Percentiles rank a stretch among this genome's conserved stretches.
Conservation (phyloP, 2,888 invertebrate species). For the Ormyrus rosae region DNA sequence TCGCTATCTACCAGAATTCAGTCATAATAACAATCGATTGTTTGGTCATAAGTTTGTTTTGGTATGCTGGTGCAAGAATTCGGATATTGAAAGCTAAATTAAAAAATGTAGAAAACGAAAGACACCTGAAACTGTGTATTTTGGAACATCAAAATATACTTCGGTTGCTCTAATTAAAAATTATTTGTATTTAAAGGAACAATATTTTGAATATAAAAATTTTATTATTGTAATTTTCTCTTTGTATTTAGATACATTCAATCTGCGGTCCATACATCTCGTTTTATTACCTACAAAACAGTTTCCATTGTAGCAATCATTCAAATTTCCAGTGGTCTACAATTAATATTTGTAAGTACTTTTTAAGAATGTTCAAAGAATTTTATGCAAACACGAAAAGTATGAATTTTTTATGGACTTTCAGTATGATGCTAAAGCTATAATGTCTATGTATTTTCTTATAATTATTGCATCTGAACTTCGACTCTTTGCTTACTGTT, state of each 20-base stretch:
- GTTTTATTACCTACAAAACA: conserved; percentile 39
- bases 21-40: too few relatives aligned
- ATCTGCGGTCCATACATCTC: conserved; percentile 19
- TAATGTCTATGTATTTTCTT: conserved; percentile 45
- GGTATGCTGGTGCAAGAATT: too few relatives aligned
- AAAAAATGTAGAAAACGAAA: too few relatives aligned
- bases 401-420: neutral
- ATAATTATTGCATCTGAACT: conserved; percentile 25
- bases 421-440: conserved; percentile 39
- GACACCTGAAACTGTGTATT: too few relatives aligned
- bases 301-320: conserved; percentile 43
- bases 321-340: conserved; percentile 60
- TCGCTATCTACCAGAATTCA: too few relatives aligned
- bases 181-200: too few relatives aligned
- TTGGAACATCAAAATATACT: too few relatives aligned
- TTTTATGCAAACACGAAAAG: neutral
- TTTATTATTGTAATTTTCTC: too few relatives aligned
- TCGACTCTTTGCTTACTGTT: conserved; percentile 38
- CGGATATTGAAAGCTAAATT: too few relatives aligned
- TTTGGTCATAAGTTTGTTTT: too few relatives aligned
- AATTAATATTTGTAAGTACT: conserved; percentile 59
- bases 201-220: conserved; percentile 59
- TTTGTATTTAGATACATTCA: conserved; percentile 44
- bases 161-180: too few relatives aligned
- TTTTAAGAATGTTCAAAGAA: neutral